phyloP scores from a whole-genome alignment of 2,113 vertebrate species.

The Cygnus atratus region DNA sequence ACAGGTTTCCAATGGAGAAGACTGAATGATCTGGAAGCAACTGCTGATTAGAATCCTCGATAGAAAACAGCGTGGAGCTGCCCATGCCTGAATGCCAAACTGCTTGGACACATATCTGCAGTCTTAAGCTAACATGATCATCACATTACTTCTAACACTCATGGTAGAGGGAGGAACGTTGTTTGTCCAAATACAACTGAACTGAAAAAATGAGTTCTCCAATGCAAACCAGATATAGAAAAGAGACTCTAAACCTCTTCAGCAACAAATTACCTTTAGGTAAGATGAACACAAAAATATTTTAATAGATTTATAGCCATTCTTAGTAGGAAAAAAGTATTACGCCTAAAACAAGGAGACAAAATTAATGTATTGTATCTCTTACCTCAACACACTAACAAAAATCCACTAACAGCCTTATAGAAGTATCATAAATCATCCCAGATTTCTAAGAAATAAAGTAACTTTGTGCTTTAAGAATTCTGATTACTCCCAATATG shows the following conservation, averaged over 20 bases:
- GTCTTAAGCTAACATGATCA: not conserved
- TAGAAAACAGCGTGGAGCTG: not conserved
- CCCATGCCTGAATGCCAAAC: not conserved
- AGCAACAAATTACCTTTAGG: not conserved
- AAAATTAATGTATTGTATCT: not conserved
- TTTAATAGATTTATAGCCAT: not conserved
- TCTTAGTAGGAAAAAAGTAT: not conserved
- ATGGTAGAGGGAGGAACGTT: not conserved
- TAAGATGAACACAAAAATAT: not conserved
- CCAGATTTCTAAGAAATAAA: not conserved
- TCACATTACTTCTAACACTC: fast-evolving
- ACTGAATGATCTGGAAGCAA: not conserved
- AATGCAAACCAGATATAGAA: not conserved
- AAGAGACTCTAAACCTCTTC: not conserved
- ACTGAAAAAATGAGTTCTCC: not conserved
- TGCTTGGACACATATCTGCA: too few species aligned
- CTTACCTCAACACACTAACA: not conserved
- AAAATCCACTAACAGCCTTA: not conserved
- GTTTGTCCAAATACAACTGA: not conserved
- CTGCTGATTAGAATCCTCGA: too few species aligned
- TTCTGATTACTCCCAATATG: not conserved
- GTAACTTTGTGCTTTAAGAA: not conserved
- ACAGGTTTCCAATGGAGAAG: fast-evolving
- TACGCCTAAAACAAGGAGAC: not conserved
- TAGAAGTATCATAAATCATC: not conserved